Base-by-base conservation (phyloP, 2,888 invertebrate genomes). In the Notodonta dromedarius region DNA sequence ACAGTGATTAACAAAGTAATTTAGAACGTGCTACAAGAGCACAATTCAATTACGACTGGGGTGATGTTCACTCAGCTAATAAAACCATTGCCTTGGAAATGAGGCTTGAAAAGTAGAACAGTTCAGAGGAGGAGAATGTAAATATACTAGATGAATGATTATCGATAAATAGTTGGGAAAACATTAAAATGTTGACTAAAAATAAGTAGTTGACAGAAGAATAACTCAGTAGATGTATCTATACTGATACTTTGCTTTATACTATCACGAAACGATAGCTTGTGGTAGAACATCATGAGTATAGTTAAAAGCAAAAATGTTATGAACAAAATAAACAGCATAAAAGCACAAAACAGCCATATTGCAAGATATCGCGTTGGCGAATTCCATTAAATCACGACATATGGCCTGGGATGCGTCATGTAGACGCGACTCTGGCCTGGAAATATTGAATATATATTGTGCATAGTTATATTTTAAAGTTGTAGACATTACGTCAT, bases 371-470 rank as follows among this genome's bases (percentile, higher is more conserved):
- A 76, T 70, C 59, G 82, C 78, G 86, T 88, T 86, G 86, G 86
- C 80, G 84, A 83, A 84, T 91, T 90, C 91, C 87, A 90, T 89
- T 91, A 91, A 91, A 91, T 82, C 61, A 76, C 85, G 88, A 87
- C 92, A 91, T 88, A 88, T 91, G 92, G 91, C 84, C 62, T 61
- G 69, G 72, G 83, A 87, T 90, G 89, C 88, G 89, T 91, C 91
- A 91, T 80, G 71, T 69, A 60, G 60, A 67, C 70, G 65, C 67
- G 58, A 51, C 63, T 63, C 58, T 62, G 63, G 58, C 50, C 62
- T 60, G 65, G 55, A 61, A 59, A 44, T 55, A 56, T 42, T n/a
- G 39, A 48, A 58, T 57, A 57, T 24, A 24, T 58, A n/a, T 42
- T 35, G 35, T 50, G 12, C 42, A 16, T 40, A 58, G 52, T 32